Evolutionary conservation across 2,797 vertebrate genomes (phyloP).

Genomic region (Anomalospiza imberbis): DNA sequence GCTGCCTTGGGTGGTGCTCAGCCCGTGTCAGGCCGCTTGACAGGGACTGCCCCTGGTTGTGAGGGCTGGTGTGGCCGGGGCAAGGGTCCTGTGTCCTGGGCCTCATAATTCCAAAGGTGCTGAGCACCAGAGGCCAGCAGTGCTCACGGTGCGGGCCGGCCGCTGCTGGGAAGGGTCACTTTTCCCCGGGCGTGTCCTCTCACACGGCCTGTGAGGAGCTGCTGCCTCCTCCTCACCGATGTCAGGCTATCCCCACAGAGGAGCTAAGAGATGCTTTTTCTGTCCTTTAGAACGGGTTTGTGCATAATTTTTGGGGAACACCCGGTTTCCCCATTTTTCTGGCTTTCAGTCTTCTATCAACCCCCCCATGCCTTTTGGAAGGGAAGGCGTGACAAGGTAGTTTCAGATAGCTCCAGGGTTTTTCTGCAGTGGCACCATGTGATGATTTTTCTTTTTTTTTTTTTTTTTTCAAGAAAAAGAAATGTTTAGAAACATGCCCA

Average conservation of each 20-base stretch:
- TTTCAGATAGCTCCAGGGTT: background rate
- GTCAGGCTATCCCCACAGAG: background rate
- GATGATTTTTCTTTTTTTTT: background rate
- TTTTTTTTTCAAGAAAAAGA: background rate
- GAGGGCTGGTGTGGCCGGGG: background rate
- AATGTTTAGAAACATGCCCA: slow-evolving; percentile 2
- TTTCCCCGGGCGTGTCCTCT: rapidly evolving
- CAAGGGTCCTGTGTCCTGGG: background rate
- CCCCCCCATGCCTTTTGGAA: background rate
- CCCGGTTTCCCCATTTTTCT: background rate
- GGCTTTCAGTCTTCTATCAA: background rate
- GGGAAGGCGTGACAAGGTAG: background rate
- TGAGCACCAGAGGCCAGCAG: background rate
- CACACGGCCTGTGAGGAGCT: rapidly evolving
- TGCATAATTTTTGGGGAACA: background rate
- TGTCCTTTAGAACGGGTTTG: background rate
- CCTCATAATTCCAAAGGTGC: background rate
- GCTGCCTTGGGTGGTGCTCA: background rate
- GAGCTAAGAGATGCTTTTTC: background rate
- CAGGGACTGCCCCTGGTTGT: background rate
- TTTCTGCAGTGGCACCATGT: background rate
- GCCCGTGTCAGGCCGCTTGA: rapidly evolving
- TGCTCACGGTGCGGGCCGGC: rapidly evolving
- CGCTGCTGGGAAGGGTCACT: background rate
- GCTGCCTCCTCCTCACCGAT: background rate